Evolutionary conservation across 2,113 vertebrate species (phyloP).

Genomic region (Takifugu flavidus): DNA sequence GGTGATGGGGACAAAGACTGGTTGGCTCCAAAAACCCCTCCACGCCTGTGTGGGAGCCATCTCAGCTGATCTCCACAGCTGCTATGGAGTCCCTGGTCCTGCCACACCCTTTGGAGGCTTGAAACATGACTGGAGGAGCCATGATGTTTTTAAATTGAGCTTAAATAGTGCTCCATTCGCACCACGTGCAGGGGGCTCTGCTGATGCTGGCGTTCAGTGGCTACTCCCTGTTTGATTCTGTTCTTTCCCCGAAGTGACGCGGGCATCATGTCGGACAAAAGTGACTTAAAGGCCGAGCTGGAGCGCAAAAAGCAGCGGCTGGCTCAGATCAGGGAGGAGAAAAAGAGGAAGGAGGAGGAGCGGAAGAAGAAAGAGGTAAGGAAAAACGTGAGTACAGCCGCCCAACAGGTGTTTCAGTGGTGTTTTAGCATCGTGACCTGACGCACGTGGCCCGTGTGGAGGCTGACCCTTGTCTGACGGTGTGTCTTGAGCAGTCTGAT

Average conservation of each 20-base stretch:
- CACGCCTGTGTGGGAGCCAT: too few species aligned
- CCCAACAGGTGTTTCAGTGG: slow-evolving; percentile 1
- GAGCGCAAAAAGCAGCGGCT: slow-evolving; percentile 98
- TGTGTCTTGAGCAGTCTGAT: slow-evolving; percentile 76
- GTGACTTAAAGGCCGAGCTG: slow-evolving; percentile 95
- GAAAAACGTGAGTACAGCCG: slow-evolving; percentile 56
- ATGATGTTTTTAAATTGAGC: neutral
- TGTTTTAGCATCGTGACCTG: too few species aligned
- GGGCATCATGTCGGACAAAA: slow-evolving; percentile 94
- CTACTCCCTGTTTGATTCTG: slow-evolving; percentile 3
- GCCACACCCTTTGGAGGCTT: slow-evolving; percentile 28
- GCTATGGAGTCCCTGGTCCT: neutral
- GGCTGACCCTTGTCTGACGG: slow-evolving; percentile 32
- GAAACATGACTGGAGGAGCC: neutral
- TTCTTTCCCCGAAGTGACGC: slow-evolving; percentile 13
- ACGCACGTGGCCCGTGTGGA: too few species aligned
- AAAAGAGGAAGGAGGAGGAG: slow-evolving; percentile 97
- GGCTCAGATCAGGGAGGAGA: slow-evolving; percentile 97
- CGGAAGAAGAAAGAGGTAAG: slow-evolving; percentile 96
- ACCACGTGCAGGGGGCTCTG: too few species aligned
- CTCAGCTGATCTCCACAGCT: neutral
- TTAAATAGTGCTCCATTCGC: too few species aligned
- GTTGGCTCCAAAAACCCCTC: neutral
- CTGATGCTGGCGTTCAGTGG: too few species aligned
- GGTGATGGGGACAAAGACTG: too few species aligned